These are phyloP conservation scores for Phyllostomus hastatus DNA, from an alignment of 2,113 vertebrate genomes.

Conservation along the genomic window DNA sequence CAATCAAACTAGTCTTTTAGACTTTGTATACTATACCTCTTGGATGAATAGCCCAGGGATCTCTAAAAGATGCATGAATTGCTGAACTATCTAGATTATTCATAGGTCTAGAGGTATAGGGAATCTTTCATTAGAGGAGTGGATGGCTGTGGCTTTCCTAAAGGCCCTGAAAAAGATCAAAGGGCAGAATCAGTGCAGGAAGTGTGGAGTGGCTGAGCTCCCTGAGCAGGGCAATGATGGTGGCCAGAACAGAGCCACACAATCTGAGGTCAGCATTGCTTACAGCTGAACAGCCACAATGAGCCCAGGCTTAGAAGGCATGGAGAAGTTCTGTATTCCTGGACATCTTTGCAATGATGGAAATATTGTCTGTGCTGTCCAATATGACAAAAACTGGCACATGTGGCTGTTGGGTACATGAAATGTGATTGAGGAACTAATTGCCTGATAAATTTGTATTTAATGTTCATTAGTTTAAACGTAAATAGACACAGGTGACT, in stretches of 20 bases:
- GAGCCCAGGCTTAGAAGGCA: neutral
- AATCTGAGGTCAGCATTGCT: neutral
- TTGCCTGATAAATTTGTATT: conserved; percentile 10
- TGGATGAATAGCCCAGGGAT: conserved; percentile 6
- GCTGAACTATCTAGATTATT: conserved; percentile 52
- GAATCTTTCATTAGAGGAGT: conserved; percentile 47
- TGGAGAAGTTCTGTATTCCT: neutral
- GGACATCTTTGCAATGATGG: neutral
- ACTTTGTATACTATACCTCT: neutral
- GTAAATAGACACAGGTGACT: neutral
- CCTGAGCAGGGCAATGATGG: neutral
- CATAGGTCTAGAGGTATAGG: conserved; percentile 45
- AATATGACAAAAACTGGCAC: neutral
- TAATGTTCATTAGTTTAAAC: neutral
- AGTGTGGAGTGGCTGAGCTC: neutral
- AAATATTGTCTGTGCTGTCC: neutral
- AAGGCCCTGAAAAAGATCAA: conserved; percentile 39
- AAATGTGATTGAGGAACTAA: neutral
- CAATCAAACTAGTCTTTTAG: neutral
- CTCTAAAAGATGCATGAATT: conserved; percentile 51
- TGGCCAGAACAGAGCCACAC: neutral
- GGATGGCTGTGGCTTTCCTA: conserved; percentile 3
- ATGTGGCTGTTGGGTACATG: neutral
- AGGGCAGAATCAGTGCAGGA: neutral
- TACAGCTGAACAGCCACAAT: neutral